Evolutionary conservation across 2,113 vertebrate genomes (phyloP), one percentile per base, ranked within the genome.

Genomic region (Toxotes jaculatrix): DNA sequence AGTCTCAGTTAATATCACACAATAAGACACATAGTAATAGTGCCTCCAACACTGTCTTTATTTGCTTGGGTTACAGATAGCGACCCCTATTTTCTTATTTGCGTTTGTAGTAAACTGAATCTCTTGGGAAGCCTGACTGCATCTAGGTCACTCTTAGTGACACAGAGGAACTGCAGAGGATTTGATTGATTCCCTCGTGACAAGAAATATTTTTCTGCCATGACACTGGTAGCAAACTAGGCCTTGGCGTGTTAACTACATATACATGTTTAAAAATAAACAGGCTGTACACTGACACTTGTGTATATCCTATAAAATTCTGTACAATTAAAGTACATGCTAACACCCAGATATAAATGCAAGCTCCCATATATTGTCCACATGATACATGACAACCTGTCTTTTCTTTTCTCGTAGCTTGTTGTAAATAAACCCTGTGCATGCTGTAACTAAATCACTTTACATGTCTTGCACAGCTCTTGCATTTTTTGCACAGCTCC

Each of bases 361-460:
- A 68, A 38, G 56, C 36, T 7, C 45, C 47, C 36, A 60, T 75
- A 79, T 73, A 80, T 21, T 74, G 62, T 69, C 42, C 57, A 62
- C 17, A 53, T 64, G 53, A 79, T 75, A 40, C 21, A 90, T 27
- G 67, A 81, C 75, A 87, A 64, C 12, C 16, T 43, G 16, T 56
- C 42, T 69, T 61, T 75, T 23, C 32, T 36, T 57, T 61, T 42
- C 57, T 43, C 55, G 72, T n/a, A 21, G 19, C 76, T 16, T 71
- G 60, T 31, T 79, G 80, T 86, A 74, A 81, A 87, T 82, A 84
- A 0, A 40, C 66, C 42, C 40, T 3, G 10, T 32, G 31, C 12
- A 57, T 12, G 47, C 68, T 75, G 49, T 61, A 63, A 68, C 57
- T 83, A 84, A 87, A 89, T 79, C 74, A 79, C 77, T 90, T 91